These are phyloP conservation scores for Heliconius eleuchia DNA, from an alignment of 1,140 invertebrate species.

Conservation along the genomic window DNA sequence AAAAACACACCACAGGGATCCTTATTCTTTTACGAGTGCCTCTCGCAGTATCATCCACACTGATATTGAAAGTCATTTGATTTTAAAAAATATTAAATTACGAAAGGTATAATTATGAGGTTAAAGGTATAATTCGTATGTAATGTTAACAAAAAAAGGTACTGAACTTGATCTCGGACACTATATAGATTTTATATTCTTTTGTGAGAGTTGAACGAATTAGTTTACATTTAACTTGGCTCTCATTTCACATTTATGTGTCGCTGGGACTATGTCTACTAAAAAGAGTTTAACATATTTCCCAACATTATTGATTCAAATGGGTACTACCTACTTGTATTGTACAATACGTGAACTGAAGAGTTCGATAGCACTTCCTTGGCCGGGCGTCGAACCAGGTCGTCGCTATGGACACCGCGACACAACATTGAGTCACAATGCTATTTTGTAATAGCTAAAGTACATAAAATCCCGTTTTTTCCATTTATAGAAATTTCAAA, in stretches of 20 bases:
- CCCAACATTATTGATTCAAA: not conserved
- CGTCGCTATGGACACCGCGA: conserved; percentile 17
- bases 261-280: no score
- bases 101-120: not conserved
- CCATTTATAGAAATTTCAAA: no score
- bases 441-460: not conserved
- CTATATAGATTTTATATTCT: no score
- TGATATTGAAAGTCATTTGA: not conserved
- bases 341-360: not conserved
- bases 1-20: no score
- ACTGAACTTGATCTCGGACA: no score
- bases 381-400: conserved; percentile 26
- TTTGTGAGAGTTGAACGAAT: no score
- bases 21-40: no score
- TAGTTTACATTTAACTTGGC: no score
- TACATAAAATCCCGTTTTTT: no score
- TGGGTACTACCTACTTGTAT: not conserved
- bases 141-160: no score
- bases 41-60: not conserved
- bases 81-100: not conserved
- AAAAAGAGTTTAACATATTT: not conserved
- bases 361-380: conserved; percentile 10
- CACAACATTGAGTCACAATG: conserved; percentile 16
- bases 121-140: no score
- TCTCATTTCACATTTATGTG: no score